Base-by-base conservation (phyloP, 2,888 invertebrate species). In the Aphidoletes aphidimyza region DNA sequence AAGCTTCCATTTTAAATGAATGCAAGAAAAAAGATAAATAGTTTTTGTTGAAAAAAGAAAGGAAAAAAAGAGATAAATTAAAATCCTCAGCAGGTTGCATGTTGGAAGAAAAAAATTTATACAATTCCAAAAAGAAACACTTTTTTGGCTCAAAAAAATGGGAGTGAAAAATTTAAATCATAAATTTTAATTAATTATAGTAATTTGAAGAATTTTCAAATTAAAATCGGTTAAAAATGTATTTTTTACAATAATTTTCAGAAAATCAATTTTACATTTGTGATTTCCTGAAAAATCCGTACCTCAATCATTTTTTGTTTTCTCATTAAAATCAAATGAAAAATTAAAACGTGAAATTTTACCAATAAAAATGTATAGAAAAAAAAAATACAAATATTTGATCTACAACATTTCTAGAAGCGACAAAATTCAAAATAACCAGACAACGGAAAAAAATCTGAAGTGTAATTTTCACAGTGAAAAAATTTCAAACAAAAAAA, bases 11-110 rank as follows among this genome's bases (percentile, higher is more conserved):
- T 54, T 54, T 54, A n/a, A n/a, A n/a, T 69, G 69, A 69, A 30
- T 83, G 42, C 83, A 83, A 83, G 83, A 83, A 42, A 83, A 83
- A 83, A 83, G 83, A 81, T 39, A n/a, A n/a, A n/a, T 39, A 3
- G 9, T 8, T 54, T 54, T 83, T 39, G 22, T 9, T 39, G n/a
- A 83, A 42, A 26, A 47, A 47, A 47, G 47, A 47, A 47, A 47
- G 19, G 17, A 47, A 47, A 17, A 19, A 47, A 47, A 47, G 2
- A 47, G 17, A 17, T 30, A 30, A 30, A 69, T 2, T 22, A 30
- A 69, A 3, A 14, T 69, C 69, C 69, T 34, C 34, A 69, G 69
- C 34, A 30, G 69, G 17, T 69, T 69, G 69, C 69, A 69, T 69
- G 69, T 69, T 6, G 34, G 30, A 69, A 47, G 34, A 69, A 69